These are phyloP conservation scores for Calliphora vomitoria DNA, from an alignment of 2,888 invertebrate genomes.

Conservation along the genomic window DNA sequence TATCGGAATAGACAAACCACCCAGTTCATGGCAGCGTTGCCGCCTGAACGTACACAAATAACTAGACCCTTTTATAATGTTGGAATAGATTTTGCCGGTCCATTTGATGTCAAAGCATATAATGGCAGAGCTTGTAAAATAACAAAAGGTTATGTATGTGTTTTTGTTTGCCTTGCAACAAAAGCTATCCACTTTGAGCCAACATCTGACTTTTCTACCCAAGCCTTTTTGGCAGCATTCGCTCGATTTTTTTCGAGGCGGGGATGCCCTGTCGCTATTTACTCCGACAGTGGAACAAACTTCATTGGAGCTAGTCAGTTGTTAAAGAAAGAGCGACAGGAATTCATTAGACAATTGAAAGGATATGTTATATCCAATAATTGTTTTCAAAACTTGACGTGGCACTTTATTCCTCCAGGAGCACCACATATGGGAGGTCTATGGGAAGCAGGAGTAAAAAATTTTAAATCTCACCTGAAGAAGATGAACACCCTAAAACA, in stretches of 20 bases:
- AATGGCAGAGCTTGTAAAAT: background rate
- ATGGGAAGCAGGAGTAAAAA: too few species aligned
- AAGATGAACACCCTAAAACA: too few species aligned
- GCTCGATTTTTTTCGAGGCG: constrained; percentile 39
- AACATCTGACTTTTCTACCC: constrained; percentile 19
- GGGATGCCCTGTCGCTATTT: constrained; percentile 32
- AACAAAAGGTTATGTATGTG: constrained; percentile 12
- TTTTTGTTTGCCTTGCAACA: background rate
- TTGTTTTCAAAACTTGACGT: background rate
- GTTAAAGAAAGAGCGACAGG: too few species aligned
- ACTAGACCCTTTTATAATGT: too few species aligned
- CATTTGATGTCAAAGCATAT: too few species aligned
- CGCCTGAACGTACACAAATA: too few species aligned
- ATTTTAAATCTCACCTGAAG: too few species aligned
- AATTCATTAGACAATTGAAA: background rate
- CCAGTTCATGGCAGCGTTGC: too few species aligned
- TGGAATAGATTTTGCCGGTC: too few species aligned
- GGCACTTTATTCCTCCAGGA: constrained; percentile 27
- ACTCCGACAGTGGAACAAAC: constrained; percentile 45
- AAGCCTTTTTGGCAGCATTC: background rate
- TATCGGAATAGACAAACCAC: too few species aligned
- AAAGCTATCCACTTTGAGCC: constrained; percentile 44
- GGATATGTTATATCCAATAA: too few species aligned
- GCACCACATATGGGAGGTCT: background rate
- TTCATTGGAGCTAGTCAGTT: constrained; percentile 11